Base-by-base conservation (phyloP, 2,113 vertebrate species). In the Grantiella picta region DNA sequence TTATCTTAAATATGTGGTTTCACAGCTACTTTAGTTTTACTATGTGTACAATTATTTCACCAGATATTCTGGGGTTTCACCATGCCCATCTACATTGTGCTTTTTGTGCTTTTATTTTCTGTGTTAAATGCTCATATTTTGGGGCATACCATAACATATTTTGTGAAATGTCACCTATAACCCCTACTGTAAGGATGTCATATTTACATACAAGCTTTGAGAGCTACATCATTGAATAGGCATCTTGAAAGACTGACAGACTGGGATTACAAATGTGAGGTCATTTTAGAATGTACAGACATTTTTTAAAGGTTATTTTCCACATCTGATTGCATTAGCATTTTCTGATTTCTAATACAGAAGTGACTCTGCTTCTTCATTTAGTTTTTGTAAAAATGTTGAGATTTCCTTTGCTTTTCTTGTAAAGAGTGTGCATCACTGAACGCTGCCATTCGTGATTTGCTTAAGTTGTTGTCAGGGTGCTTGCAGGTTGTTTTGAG, bases 181-280 rank as follows among this genome's bases (percentile, higher is more conserved):
- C 20, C 24, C 8, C 15, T 53, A 3, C 38, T 72, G 12, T 40
- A 61, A 73, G 42, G 68, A 15, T 61, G 45, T 75, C 65, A 35
- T 24, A 16, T 59, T 81, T 33, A 28, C 20, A 18, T 50, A 11
- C 0, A 0, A 11, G 40, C 14, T 80, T 7, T 1, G 5, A 81
- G 60, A 66, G 44, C 17, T 65, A 4, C 28, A 3, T 35, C 31
- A 12, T 1, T 71, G 28, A 89, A 28, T 27, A 53, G 63, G 68
- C 42, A 59, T 7, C 13, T 65, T 77, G 50, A 69, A 73, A 83
- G 59, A 59, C 17, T 52, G 40, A 31, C 31, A 63, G 60, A 35
- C 12, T 35, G 12, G 36, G 11, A 42, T 65, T 69, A 57, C 21
- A 61, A 56, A 65, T 18, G 8, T 11, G 33, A 50, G 25, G 53